phyloP scores from a whole-genome alignment of 2,797 vertebrate species.

The Margarornis squamiger region DNA sequence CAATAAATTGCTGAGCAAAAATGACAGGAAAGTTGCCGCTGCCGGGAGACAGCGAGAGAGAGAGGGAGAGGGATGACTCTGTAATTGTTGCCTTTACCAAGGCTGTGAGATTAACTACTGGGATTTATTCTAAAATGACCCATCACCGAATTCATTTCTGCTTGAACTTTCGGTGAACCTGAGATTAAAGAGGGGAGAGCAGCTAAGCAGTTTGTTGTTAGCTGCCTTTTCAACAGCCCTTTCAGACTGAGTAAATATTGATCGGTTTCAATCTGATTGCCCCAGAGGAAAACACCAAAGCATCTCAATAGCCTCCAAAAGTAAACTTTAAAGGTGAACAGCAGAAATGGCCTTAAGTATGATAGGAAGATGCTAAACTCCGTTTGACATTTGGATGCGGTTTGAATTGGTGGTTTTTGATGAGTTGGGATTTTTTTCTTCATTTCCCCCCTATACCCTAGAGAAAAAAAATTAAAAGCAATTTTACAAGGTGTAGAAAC shows the following conservation, averaged over 20 bases:
- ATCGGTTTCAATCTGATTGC: conserved; percentile 85
- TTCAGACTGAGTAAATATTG: conserved; percentile 89
- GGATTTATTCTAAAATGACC: conserved; percentile 82
- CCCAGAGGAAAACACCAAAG: conserved; percentile 81
- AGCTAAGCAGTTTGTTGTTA: conserved; percentile 85
- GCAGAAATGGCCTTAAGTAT: conserved; percentile 61
- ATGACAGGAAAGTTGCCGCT: conserved; percentile 59
- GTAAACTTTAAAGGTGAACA: conserved; percentile 81
- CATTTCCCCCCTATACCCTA: background rate
- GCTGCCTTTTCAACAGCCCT: conserved; percentile 86
- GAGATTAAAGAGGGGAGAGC: conserved; percentile 84
- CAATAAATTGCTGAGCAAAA: conserved; percentile 58
- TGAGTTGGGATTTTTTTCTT: accelerated
- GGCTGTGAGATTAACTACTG: conserved; percentile 80
- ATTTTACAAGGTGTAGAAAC: background rate
- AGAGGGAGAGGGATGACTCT: conserved; percentile 60
- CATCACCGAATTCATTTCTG: conserved; percentile 84
- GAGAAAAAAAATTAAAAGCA: background rate
- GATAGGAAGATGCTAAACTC: conserved; percentile 51
- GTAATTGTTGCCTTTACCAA: conserved; percentile 80
- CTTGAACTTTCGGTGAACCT: conserved; percentile 86
- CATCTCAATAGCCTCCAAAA: conserved; percentile 80
- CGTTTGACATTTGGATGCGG: background rate
- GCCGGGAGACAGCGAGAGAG: background rate
- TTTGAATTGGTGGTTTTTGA: background rate